These are phyloP conservation scores for Drosophila sp. DNA, from an alignment of 1,140 invertebrate species.

Conservation along the genomic window DNA sequence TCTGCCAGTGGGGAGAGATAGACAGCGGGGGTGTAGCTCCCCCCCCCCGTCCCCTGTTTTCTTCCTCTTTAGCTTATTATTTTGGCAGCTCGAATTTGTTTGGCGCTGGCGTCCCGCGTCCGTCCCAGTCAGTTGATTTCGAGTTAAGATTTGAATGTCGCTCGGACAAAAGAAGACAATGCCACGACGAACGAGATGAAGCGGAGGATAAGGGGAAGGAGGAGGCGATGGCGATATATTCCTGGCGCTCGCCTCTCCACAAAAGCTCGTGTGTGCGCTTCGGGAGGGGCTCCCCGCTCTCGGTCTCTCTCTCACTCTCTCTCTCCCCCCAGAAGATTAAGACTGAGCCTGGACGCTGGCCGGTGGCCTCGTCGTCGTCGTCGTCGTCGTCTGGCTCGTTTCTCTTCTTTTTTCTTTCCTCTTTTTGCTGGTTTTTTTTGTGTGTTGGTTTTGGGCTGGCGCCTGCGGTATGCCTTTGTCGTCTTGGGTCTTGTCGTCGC, in stretches of 20 bases:
- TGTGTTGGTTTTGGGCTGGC: constrained; percentile 64
- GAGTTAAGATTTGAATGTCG: constrained; percentile 82
- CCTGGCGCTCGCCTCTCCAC: constrained; percentile 51
- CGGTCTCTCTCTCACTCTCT: background rate
- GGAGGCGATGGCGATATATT: no score
- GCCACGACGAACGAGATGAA: constrained; percentile 38
- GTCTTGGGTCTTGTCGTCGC: constrained; percentile 58
- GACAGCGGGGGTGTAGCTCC: no score
- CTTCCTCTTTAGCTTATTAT: constrained; percentile 61
- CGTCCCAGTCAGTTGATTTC: constrained; percentile 65
- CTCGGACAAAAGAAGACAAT: constrained; percentile 62
- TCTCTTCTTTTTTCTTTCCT: constrained; percentile 32
- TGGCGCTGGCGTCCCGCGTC: constrained; percentile 50
- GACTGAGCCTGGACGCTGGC: constrained; percentile 36
- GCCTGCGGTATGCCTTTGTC: constrained; percentile 83
- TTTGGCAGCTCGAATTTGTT: constrained; percentile 81
- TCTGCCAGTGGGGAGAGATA: constrained; percentile 1
- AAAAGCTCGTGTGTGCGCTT: constrained; percentile 57
- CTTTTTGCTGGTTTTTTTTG: constrained; percentile 33
- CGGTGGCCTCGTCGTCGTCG: constrained; percentile 41
- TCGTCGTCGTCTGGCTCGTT: constrained; percentile 42
- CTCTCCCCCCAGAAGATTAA: constrained; percentile 18
- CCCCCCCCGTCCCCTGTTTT: background rate
- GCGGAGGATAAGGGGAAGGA: no score
- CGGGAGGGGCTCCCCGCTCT: no score